Percentiles rank a stretch among this genome's conserved stretches.
Conservation (phyloP, 2,797 vertebrate genomes). For the Chiloscyllium punctatum region DNA sequence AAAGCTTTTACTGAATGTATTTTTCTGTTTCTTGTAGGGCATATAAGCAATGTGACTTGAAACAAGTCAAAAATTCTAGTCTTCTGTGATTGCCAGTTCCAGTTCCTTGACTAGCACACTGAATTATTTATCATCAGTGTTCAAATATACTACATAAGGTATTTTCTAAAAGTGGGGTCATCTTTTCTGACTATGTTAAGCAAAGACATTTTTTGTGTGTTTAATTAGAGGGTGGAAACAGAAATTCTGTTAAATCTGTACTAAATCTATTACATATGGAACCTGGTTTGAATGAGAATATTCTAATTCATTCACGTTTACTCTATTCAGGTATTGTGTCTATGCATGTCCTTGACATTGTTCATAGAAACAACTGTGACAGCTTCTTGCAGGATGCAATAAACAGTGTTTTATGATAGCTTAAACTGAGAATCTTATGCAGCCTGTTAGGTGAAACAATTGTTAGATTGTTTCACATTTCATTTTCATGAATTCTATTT, state of each 20-base stretch:
- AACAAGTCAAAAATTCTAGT: conserved; percentile 31
- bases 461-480: conserved; percentile 12
- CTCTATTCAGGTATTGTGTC: conserved; percentile 62
- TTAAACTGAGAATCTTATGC: background rate
- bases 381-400: conserved; percentile 45
- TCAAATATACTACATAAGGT: conserved; percentile 27
- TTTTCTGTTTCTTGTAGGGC: conserved; percentile 28
- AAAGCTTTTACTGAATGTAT: conserved; percentile 23
- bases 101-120: conserved; percentile 27
- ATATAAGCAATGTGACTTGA: conserved; percentile 29
- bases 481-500: conserved; percentile 35
- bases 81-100: conserved; percentile 32
- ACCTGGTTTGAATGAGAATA: conserved; percentile 53
- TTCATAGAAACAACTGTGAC: conserved; percentile 38
- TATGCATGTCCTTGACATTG: conserved; percentile 54
- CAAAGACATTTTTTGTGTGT: conserved; percentile 25
- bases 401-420: conserved; percentile 18
- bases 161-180: conserved; percentile 23
- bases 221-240: conserved; percentile 59
- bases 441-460: conserved; percentile 34
- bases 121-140: conserved; percentile 37
- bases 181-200: conserved; percentile 23
- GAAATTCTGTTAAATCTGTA: conserved; percentile 57
- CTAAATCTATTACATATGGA: conserved; percentile 53
- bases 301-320: conserved; percentile 61